Conservation (phyloP, 2,888 invertebrate species). For the Drosophila leonis region DNA sequence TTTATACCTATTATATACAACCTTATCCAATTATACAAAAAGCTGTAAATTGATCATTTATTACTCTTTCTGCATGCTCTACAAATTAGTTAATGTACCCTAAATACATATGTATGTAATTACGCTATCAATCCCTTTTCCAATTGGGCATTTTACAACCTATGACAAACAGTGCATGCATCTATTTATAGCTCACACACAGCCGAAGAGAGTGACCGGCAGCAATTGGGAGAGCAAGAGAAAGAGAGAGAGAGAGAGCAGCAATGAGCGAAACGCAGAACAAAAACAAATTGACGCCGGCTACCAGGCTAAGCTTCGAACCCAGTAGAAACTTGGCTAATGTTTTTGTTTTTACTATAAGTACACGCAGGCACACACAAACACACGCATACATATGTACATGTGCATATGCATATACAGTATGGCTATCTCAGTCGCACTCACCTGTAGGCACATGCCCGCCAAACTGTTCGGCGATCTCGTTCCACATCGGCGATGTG, state of each 20-base stretch:
- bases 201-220: slow-evolving; percentile 3
- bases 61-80: background rate
- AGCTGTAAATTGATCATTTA: background rate
- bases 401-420: too few relatives aligned
- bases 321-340: slow-evolving; percentile 24
- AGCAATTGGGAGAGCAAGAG: slow-evolving; percentile 2
- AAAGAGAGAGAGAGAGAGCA: slow-evolving; percentile 8
- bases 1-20: background rate
- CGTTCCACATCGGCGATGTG: slow-evolving; percentile 84
- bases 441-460: slow-evolving; percentile 84
- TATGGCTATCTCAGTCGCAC: slow-evolving; percentile 29
- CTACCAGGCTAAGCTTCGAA: slow-evolving; percentile 25
- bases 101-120: slow-evolving; percentile 1
- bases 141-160: slow-evolving; percentile 23
- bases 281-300: slow-evolving; percentile 43
- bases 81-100: slow-evolving; percentile 10
- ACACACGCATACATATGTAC: background rate
- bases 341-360: slow-evolving; percentile 9
- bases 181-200: slow-evolving; percentile 42
- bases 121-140: slow-evolving; percentile 16
- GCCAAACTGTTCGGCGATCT: slow-evolving; percentile 83
- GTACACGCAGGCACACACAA: background rate
- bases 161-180: slow-evolving; percentile 26
- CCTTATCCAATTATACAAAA: background rate
- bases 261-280: slow-evolving; percentile 24